Evolutionary conservation across 2,113 vertebrate species (phyloP), one percentile per base, ranked within the genome.

Genomic region (Daboia siamensis): DNA sequence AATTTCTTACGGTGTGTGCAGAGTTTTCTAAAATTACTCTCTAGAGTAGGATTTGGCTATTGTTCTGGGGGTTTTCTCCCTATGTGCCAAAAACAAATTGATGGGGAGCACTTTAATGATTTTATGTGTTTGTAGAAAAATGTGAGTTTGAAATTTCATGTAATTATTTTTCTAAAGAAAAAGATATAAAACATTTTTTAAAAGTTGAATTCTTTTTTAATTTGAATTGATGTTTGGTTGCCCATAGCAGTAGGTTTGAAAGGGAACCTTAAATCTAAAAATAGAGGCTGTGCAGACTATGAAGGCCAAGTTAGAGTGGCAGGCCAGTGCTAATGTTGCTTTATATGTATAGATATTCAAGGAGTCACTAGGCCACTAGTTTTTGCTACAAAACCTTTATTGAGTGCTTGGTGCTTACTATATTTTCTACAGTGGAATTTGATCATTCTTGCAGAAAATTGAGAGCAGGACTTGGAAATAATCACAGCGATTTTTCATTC

Each of bases 141-240:
- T 64, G 44, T 51, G 39, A 95, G 87, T 57, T 24, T 89, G 23
- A 87, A 90, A 91, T 33, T 88, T 80, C 39, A n/a, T n/a, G 23
- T 52, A 52, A 52, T 11, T 29, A 11, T 12, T 88, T 88, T 88
- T 69, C 17, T 54, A 87, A n/a, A 59, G 26, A n/a, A 87, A 91
- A 64, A 87, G 52, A 59, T 46, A 12, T 17, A 51, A 51, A 92
- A 24, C 44, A 91, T 91, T 97, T 59, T 94, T 61, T 93, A 94
- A 93, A 92, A 29, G 20, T 92, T 94, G 87, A 85, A 48, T 29
- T 55, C 86, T 33, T 2, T 80, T 93, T 94, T 90, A 91, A 87
- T 15, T n/a, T 5, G 64, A 93, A 89, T 17, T 64, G 90, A 2
- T 21, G 91, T 91, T 93, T n/a, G 26, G 9, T 91, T 95, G 48